These are phyloP conservation scores for Apamea monoglypha DNA, from an alignment of 2,888 invertebrate species.

Conservation along the genomic window DNA sequence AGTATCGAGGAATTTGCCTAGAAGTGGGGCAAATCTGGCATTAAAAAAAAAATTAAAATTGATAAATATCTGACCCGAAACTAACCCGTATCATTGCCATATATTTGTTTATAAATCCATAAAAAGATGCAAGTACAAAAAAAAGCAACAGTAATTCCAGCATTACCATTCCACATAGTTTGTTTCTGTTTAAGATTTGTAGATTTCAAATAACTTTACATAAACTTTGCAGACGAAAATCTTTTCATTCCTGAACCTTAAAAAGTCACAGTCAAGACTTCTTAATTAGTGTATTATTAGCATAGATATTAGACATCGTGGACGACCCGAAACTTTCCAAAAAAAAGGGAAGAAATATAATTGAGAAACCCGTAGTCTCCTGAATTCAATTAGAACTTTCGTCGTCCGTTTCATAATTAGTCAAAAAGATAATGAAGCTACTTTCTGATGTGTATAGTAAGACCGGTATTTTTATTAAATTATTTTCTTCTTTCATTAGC, in stretches of 20 bases:
- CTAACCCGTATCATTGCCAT: neutral
- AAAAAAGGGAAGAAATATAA: constrained; percentile 60
- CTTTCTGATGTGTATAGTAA: constrained; percentile 55
- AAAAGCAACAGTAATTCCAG: neutral
- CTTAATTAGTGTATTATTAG: constrained; percentile 73
- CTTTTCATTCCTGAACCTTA: constrained; percentile 59
- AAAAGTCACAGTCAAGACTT: constrained; percentile 53
- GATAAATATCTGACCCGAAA: neutral
- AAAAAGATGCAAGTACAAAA: neutral
- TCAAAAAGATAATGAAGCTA: constrained; percentile 67
- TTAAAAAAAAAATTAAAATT: neutral
- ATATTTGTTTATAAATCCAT: neutral
- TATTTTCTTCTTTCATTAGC: constrained; percentile 51
- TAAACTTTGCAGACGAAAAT: constrained; percentile 57
- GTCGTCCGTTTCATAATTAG: constrained; percentile 67
- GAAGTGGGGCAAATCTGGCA: neutral
- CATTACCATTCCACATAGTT: neutral
- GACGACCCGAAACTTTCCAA: constrained; percentile 51
- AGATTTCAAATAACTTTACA: constrained; percentile 3
- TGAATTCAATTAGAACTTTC: constrained; percentile 71
- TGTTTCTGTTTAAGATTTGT: neutral
- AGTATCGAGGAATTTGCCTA: too few species aligned
- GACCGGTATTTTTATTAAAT: constrained; percentile 57
- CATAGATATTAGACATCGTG: constrained; percentile 70
- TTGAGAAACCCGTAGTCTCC: constrained; percentile 49